Evolutionary conservation across 2,888 invertebrate genomes (phyloP), one percentile per base, ranked within the genome.

Genomic region (Dorcus hopei): DNA sequence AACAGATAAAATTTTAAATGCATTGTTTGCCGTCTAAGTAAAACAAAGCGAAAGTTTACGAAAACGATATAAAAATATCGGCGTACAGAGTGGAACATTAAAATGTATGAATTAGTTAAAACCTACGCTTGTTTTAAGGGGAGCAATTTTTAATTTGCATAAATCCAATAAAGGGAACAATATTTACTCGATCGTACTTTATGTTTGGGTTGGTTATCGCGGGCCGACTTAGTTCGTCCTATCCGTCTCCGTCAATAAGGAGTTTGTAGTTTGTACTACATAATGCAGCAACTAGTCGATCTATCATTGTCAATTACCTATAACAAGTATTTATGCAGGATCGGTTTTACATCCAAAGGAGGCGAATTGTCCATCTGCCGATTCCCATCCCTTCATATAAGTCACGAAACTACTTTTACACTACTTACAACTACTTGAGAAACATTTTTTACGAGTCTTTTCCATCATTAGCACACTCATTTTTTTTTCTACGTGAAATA

Each of bases 301-400:
- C 69, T 70, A 71, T 71, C 71, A 71, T 71, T 71, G 71, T 71
- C 71, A 71, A 71, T 71, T 71, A 71, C 70, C 68, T 69, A 71
- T 71, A 71, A 71, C 71, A 68, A 70, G 71, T 70, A 71, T 71
- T 70, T 71, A 71, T 70, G 69, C 70, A 71, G 69, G 68, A 69
- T 68, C 65, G 68, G 65, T 69, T 66, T 68, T 70, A 67, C 65
- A 68, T 68, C 69, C 66, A 69, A 66, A 71, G 66, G 67, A 67
- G 70, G 68, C 65, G 69, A 68, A 70, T 67, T 68, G 68, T 71
- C 67, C 68, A 67, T 68, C 67, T 68, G 68, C 66, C 61, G 62
- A 62, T 66, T 65, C 65, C 63, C 67, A 67, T 62, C 61, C 62
- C 62, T 62, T 62, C 54, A 33, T 33, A 33, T 33, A 33, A 33